Evolutionary conservation across 2,888 invertebrate species (phyloP), one percentile per base, ranked within the genome.

Genomic region (Agriopis leucophaearia): DNA sequence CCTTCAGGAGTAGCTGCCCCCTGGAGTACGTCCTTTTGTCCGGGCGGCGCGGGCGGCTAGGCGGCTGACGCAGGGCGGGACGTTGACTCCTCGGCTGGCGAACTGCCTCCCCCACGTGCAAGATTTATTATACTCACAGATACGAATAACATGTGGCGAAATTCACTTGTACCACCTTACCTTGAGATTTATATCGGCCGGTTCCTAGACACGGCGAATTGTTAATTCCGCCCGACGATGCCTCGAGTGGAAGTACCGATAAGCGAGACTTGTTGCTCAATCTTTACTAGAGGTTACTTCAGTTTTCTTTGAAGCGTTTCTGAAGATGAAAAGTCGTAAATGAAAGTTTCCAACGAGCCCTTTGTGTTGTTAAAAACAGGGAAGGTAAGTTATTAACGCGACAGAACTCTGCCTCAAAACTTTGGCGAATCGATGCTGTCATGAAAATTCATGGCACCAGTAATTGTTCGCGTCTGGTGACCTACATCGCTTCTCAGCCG

Each of bases 131-230:
- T 75, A 78, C 73, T 77, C 74, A 74, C 76, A 75, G 76, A 80
- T 78, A 79, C 77, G 76, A 76, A 79, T 77, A 83, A 81, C 83
- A 83, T 82, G 81, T 81, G 83, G 80, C 72, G 78, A 85, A 83
- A 81, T 83, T 84, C 81, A 81, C 81, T 85, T 80, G 81, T 82
- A 83, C 67, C 79, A 79, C 81, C 78, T 78, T 78, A 80, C 80
- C 81, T 78, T 64, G 68, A 78, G 81, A 84, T 83, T 83, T 82
- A 84, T 85, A 78, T 78, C 75, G 69, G 58, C 57, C 59, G 70
- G 63, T 66, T 72, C 67, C 70, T 73, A 71, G 42, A 63, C 68
- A 48, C 57, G 57, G 60, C 68, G 72, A 76, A 74, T 78, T 78
- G 76, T 76, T 79, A 73, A 78, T 78, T 76, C 72, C 66, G 64